Percentiles rank a stretch among this genome's conserved stretches.
phyloP scores from a whole-genome alignment of 2,113 vertebrate genomes.

The Falcunculus frontatus region DNA sequence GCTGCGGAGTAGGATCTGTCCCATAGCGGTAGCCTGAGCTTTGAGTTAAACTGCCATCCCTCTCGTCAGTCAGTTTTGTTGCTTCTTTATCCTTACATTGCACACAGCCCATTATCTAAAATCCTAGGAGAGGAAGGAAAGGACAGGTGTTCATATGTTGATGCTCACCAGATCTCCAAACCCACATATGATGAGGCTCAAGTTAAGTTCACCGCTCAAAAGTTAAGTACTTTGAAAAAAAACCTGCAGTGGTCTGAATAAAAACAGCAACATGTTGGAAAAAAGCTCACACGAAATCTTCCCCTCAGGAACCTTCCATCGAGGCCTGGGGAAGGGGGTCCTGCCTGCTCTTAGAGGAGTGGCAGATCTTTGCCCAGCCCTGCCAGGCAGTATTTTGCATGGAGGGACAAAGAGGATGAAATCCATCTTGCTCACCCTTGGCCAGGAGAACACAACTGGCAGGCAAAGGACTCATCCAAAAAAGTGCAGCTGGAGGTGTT shows the following conservation, averaged over 20 bases:
- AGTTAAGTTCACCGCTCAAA: background rate
- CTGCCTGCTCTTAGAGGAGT: background rate
- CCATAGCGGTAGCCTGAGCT: slow-evolving; percentile 90
- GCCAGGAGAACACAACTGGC: background rate
- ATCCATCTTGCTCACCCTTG: background rate
- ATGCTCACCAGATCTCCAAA: background rate
- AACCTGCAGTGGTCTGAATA: background rate
- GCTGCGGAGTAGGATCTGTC: slow-evolving; percentile 89
- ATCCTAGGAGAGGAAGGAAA: slow-evolving; percentile 70
- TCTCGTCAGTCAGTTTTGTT: slow-evolving; percentile 91
- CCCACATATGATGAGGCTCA: background rate
- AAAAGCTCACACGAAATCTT: background rate
- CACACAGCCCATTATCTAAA: slow-evolving; percentile 99
- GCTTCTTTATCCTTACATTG: slow-evolving; percentile 99
- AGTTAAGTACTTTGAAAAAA: background rate
- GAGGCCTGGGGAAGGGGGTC: background rate
- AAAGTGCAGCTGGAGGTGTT: background rate
- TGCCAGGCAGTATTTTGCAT: background rate
- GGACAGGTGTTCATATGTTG: background rate
- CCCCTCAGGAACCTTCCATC: background rate
- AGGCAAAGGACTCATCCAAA: background rate
- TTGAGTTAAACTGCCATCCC: slow-evolving; percentile 87
- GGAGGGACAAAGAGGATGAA: background rate
- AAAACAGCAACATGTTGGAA: background rate
- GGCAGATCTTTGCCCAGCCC: background rate